These are phyloP conservation scores for Parapristionchus giblindavisi DNA, from an alignment of 2,888 invertebrate species.

Conservation along the genomic window DNA sequence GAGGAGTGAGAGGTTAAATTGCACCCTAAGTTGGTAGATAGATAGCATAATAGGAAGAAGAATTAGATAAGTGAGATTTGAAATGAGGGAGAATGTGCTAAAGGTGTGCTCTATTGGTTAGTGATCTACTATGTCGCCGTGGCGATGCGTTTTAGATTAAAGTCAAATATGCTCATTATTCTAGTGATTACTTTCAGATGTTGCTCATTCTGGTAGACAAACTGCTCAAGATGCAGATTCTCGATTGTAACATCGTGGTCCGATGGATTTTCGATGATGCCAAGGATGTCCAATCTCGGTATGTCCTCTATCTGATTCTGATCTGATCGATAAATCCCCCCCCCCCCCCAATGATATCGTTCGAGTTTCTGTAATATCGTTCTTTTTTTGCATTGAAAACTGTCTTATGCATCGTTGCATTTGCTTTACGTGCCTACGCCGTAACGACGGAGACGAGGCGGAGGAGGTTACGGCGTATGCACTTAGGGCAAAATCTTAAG, in stretches of 20 bases:
- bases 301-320: no score
- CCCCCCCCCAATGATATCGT: no score
- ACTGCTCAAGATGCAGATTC: slow-evolving; percentile 93
- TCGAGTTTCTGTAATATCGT: no score
- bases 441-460: no score
- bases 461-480: no score
- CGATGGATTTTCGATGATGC: slow-evolving; percentile 79
- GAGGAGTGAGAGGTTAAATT: no score
- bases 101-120: slow-evolving; percentile 53
- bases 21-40: no score
- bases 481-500: no score
- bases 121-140: slow-evolving; percentile 65
- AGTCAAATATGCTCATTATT: slow-evolving; percentile 20
- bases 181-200: slow-evolving; percentile 77
- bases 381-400: no score
- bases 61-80: not conserved
- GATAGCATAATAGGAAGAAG: not conserved
- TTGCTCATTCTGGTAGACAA: slow-evolving; percentile 94
- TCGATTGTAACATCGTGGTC: slow-evolving; percentile 94
- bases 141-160: slow-evolving; percentile 59
- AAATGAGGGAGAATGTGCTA: not conserved
- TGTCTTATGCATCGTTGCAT: no score
- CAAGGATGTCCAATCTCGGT: slow-evolving; percentile 47
- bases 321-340: no score
- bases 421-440: no score